These are phyloP conservation scores for Exocentrus adspersus DNA, from an alignment of 2,888 invertebrate species.

Conservation along the genomic window DNA sequence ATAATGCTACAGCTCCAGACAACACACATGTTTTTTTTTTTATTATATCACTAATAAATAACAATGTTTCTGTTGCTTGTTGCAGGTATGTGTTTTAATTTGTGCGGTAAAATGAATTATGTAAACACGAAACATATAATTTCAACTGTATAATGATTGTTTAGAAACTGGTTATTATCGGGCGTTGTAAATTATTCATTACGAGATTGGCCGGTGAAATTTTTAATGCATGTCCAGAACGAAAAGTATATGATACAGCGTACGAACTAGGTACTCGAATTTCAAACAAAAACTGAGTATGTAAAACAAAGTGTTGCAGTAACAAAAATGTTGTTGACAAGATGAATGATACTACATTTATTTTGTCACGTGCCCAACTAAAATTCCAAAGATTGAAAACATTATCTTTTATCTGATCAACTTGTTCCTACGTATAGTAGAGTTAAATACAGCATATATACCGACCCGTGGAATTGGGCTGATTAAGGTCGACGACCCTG, in stretches of 20 bases:
- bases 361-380: neutral
- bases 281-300: too few relatives aligned
- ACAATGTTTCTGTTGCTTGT: slow-evolving; percentile 10
- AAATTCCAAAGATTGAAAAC: neutral
- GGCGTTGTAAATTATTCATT: slow-evolving; percentile 15
- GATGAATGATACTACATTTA: too few relatives aligned
- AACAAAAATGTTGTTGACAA: too few relatives aligned
- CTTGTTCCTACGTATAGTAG: neutral
- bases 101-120: slow-evolving; percentile 13
- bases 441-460: neutral
- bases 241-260: too few relatives aligned
- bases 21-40: neutral
- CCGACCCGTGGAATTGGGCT: neutral
- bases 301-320: too few relatives aligned
- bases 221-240: neutral
- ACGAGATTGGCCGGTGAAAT: slow-evolving; percentile 16
- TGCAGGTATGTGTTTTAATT: slow-evolving; percentile 17
- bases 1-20: neutral
- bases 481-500: slow-evolving; percentile 1
- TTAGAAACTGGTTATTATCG: slow-evolving; percentile 18
- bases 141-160: slow-evolving; percentile 17
- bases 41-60: slow-evolving; percentile 6
- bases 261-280: too few relatives aligned
- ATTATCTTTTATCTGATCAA: neutral
- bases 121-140: slow-evolving; percentile 12